Evolutionary conservation across 1,140 invertebrate genomes (phyloP).

Genomic region (Drosophila mojavensis): DNA sequence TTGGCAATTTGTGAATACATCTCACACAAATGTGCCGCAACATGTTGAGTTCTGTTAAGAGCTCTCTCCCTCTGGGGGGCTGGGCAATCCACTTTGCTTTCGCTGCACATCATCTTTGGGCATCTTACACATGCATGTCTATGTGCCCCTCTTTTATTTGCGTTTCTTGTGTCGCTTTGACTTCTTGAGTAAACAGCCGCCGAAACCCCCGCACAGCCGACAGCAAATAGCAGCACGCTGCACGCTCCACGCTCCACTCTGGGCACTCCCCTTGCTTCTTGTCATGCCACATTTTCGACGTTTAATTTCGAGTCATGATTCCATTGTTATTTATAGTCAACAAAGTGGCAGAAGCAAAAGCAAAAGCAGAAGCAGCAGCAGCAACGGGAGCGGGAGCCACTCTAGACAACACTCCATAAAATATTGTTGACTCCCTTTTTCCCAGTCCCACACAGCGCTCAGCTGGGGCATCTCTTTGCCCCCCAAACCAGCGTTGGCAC

Average conservation of each 20-base stretch:
- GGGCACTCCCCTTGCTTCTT: neutral
- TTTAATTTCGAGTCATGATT: constrained; percentile 81
- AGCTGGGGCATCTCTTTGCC: neutral
- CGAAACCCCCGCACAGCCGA: neutral
- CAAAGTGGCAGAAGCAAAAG: constrained; percentile 51
- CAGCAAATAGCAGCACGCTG: neutral
- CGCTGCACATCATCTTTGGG: constrained; percentile 41
- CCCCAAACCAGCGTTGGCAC: constrained; percentile 42
- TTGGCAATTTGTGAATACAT: constrained; percentile 62
- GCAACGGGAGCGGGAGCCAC: constrained; percentile 54
- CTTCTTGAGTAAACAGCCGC: constrained; percentile 52
- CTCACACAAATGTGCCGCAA: constrained; percentile 51
- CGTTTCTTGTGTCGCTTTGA: constrained; percentile 59
- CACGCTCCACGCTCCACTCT: neutral
- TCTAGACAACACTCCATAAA: constrained; percentile 78
- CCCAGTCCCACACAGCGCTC: neutral
- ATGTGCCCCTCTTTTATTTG: constrained; percentile 45
- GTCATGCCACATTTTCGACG: constrained; percentile 55
- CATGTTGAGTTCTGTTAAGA: constrained; percentile 1
- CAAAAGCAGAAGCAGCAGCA: constrained; percentile 20
- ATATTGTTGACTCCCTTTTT: constrained; percentile 50
- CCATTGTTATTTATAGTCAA: constrained; percentile 82
- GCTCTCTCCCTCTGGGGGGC: neutral
- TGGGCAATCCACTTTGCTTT: neutral
- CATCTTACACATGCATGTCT: constrained; percentile 23